A percentile compares a stretch with the other conserved stretches of the same genome.
phyloP scores from a whole-genome alignment of 2,888 invertebrate genomes.

The Anodontia alba region DNA sequence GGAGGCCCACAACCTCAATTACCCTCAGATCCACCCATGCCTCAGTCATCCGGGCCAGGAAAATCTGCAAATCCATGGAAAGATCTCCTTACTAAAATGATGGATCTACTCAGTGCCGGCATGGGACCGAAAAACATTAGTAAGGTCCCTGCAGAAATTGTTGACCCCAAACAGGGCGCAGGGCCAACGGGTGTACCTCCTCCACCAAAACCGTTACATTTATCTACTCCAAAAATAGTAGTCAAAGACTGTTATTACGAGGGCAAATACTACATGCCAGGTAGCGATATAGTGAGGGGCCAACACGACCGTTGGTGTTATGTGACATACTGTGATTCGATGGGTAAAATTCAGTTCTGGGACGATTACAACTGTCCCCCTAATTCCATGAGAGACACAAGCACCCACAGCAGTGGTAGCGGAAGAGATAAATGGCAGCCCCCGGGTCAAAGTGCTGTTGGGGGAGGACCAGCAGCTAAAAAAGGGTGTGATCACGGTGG shows the following conservation, averaged over 20 bases:
- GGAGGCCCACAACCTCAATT: neutral
- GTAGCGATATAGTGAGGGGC: slow-evolving; percentile 59
- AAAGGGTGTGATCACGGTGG: slow-evolving; percentile 45
- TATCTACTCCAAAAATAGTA: slow-evolving; percentile 19
- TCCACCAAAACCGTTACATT: slow-evolving; percentile 19
- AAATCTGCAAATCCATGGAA: slow-evolving; percentile 50
- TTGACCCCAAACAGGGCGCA: neutral
- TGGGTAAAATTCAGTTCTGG: slow-evolving; percentile 59
- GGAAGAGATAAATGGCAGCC: slow-evolving; percentile 23
- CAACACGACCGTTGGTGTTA: slow-evolving; percentile 63
- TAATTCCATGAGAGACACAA: slow-evolving; percentile 61
- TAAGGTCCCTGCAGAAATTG: slow-evolving; percentile 2
- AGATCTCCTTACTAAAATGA: slow-evolving; percentile 55
- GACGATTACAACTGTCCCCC: slow-evolving; percentile 60
- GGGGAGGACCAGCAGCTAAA: neutral
- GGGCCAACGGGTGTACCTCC: neutral
- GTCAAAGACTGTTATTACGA: slow-evolving; percentile 59
- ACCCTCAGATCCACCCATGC: neutral
- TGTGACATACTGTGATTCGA: slow-evolving; percentile 56
- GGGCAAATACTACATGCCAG: slow-evolving; percentile 49
- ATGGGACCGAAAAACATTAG: slow-evolving; percentile 17
- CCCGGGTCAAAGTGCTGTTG: neutral
- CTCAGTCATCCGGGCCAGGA: neutral
- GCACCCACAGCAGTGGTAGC: slow-evolving; percentile 43
- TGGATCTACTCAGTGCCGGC: slow-evolving; percentile 51